Evolutionary conservation across 2,797 vertebrate species (phyloP), one percentile per base, ranked within the genome.

Genomic region (Cichlasoma orientale): DNA sequence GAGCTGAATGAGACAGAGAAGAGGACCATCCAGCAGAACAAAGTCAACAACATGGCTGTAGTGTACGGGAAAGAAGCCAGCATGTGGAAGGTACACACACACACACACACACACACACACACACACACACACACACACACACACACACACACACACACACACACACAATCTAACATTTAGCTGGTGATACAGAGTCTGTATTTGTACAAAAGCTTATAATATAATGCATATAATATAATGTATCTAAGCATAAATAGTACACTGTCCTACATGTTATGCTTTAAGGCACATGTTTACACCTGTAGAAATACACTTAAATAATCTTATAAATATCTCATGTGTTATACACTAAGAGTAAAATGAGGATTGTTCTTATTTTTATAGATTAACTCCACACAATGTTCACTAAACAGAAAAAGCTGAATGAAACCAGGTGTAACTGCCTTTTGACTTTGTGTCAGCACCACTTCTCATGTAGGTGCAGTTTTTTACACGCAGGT

Each of bases 31-130:
- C 95, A 94, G 85, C 95, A 93, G 74, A 95, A 94, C 94, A 97
- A 97, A 92, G 96, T 96, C 85, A 93, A 95, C 95, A 97, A 96
- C 94, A 97, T 99, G 97, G 97, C 97, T 0, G 97, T 98, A 56
- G 97, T 97, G 69, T 98, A 98, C 0, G 97, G 98, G 81, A 98
- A 98, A 87, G 97, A 98, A 90, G 96, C 97, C 81, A 96, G 96
- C 85, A 98, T 98, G 96, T 98, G 97, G 97, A 98, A 98, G 97
- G 97, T 98, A 94, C 25, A 90, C 3, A 68, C 9, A 52, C 10
- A 13, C 41, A n/a, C 19, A 53, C 50, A 9, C 50, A 52, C 50
- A 52, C 36, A 53, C 21, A 29, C 13, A 57, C 18, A n/a, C 31
- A 31, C 31, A 33, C 31, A 2, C 31, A 7, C 31, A 7, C 31